Base-by-base conservation (phyloP, 2,797 vertebrate genomes). In the Petrocephalus sullivani region DNA sequence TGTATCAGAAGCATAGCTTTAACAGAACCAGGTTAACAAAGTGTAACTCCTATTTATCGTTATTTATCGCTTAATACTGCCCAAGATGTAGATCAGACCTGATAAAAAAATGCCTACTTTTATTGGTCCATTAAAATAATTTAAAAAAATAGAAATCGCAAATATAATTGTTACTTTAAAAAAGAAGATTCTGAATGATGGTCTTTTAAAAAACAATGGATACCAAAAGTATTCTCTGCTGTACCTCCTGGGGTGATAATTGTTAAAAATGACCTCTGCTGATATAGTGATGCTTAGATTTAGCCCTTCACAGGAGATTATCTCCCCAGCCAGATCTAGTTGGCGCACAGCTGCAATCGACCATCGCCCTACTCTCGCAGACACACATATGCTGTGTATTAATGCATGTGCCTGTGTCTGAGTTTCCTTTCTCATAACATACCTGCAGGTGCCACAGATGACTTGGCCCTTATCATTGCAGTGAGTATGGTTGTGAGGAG, bases 361-460 rank as follows among this genome's bases (percentile, higher is more conserved):
- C 5, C 21, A 19, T 58, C 58, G 28, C 64, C 33, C 33, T 71
- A 33, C 28, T 71, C 64, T 71, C 28, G 33, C 64, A 71, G 33
- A 71, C 67, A 71, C 23, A 6, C 33, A 71, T 14, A 71, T 37
- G 67, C 67, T 9, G 33, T 75, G 19, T 75, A 75, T 28, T 28
- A 28, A 28, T 28, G 28, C 28, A 28, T 28, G 28, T 28, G 28
- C 28, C 28, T 28, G 28, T 28, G 28, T 28, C 28, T 28, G 28
- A 28, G 28, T 28, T 28, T 28, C 28, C 28, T 28, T 28, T 28
- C 28, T 28, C 28, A 28, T 19, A 19, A 23, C 67, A 19, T 94
- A 98, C 98, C 94, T 97, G 96, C 98, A 98, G 67, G 95, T 95
- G 0, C 97, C 98, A 91, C 98, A 99, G 10, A 86, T 8, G 5